Conservation (phyloP, 2,888 invertebrate species). For the Spisula subtruncata region DNA sequence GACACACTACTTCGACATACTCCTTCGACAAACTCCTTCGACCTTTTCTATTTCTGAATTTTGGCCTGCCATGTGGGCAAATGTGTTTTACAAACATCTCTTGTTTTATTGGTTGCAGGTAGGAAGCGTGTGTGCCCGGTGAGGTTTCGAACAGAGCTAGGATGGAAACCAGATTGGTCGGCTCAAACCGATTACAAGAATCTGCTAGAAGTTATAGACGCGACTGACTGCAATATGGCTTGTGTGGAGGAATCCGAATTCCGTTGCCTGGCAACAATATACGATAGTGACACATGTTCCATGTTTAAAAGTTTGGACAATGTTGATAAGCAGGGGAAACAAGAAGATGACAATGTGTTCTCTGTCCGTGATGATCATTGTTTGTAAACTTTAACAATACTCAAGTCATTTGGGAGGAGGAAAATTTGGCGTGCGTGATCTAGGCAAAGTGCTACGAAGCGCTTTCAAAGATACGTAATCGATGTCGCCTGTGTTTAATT, state of each 20-base stretch:
- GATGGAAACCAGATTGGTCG: not conserved
- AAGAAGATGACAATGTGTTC: not conserved
- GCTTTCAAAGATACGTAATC: no score
- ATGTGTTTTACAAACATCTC: no score
- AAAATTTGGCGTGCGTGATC: no score
- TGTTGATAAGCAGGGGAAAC: not conserved
- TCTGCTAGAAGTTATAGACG: not conserved
- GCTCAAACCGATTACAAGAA: not conserved
- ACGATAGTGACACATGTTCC: not conserved
- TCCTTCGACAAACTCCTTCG: no score
- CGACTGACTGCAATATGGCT: not conserved
- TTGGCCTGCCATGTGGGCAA: no score
- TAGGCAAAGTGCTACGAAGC: no score
- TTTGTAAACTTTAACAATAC: no score
- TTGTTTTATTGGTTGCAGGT: not conserved
- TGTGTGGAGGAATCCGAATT: not conserved
- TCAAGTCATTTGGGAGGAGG: no score
- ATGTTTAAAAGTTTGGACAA: not conserved
- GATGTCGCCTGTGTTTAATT: no score
- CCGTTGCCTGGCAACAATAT: not conserved
- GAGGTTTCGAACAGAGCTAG: not conserved
- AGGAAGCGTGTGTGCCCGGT: not conserved
- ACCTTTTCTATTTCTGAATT: no score
- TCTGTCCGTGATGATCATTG: not conserved
- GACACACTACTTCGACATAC: no score